Percentiles rank a stretch among this genome's conserved stretches.
phyloP scores from a whole-genome alignment of 1,140 invertebrate genomes.

The Philopotamus ludificatus region DNA sequence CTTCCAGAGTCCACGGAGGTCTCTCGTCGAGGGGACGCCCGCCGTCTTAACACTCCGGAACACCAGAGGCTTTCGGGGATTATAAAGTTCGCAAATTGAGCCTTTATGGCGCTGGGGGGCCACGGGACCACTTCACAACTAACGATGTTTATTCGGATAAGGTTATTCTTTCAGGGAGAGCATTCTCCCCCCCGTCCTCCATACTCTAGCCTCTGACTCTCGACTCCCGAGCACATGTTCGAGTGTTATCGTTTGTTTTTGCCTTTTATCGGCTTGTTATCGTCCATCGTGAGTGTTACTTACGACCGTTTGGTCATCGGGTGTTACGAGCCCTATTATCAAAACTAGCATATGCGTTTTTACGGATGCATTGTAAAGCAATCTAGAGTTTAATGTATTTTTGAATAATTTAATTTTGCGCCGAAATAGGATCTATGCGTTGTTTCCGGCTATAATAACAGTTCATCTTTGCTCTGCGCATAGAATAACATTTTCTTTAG shows the following conservation, averaged over 20 bases:
- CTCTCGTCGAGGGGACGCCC: not conserved
- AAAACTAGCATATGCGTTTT: too few relatives aligned
- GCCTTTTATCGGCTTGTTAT: slow-evolving; percentile 20
- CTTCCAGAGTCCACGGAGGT: not conserved
- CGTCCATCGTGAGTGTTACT: slow-evolving; percentile 17
- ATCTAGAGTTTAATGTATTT: too few relatives aligned
- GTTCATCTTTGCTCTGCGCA: too few relatives aligned
- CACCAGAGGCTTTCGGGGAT: slow-evolving; percentile 16
- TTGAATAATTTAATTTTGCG: too few relatives aligned
- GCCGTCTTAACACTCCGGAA: slow-evolving; percentile 20
- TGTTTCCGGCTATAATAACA: too few relatives aligned
- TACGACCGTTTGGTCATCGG: slow-evolving; percentile 13
- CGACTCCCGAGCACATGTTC: slow-evolving; percentile 1
- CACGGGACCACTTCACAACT: slow-evolving; percentile 24
- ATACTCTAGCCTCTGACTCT: not conserved
- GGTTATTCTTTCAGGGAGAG: slow-evolving; percentile 5
- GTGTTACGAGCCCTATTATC: not conserved
- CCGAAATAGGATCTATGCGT: too few relatives aligned
- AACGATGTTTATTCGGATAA: slow-evolving; percentile 20
- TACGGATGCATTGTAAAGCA: too few relatives aligned
- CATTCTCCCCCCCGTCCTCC: not conserved
- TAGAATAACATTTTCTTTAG: too few relatives aligned
- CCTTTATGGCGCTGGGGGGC: slow-evolving; percentile 15
- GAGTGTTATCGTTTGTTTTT: slow-evolving; percentile 22
- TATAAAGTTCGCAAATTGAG: slow-evolving; percentile 25